Conservation (phyloP, 37 sponge, comb jelly and placozoan species). For the Chondrosia reniformis region DNA sequence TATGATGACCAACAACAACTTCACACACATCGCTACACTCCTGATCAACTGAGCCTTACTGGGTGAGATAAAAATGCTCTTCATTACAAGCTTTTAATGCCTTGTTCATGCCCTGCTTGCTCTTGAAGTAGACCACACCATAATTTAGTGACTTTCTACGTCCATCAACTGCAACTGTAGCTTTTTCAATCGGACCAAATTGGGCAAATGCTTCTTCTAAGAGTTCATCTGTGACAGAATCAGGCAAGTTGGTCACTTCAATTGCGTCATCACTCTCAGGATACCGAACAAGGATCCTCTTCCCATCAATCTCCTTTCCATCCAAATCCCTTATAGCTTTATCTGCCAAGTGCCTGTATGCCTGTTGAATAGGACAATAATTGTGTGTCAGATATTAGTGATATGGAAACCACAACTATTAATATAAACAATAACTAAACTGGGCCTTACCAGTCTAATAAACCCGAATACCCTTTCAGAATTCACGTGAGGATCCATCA, state of each 20-base stretch:
- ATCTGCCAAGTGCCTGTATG: conserved; percentile 62
- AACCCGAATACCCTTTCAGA: conserved; percentile 88
- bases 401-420: no score
- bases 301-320: conserved; percentile 51
- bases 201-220: conserved; percentile 67
- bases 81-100: conserved; percentile 68
- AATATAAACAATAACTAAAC: no score
- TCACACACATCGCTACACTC: no score
- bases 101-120: conserved; percentile 49
- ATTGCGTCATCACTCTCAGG: conserved; percentile 75
- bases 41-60: no score
- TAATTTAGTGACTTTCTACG: conserved; percentile 79
- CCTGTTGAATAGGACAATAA: conserved; percentile 34
- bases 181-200: conserved; percentile 88
- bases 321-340: conserved; percentile 68
- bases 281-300: conserved; percentile 80
- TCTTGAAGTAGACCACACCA: conserved; percentile 82
- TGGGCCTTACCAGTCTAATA: conserved; percentile 81
- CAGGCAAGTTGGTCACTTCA: conserved; percentile 70
- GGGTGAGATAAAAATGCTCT: no score
- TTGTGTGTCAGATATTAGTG: no score
- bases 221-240: conserved; percentile 83
- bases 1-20: no score
- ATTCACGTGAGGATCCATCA: conserved; percentile 65
- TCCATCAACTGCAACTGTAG: conserved; percentile 80